A percentile compares a stretch with the other conserved stretches of the same genome.
Evolutionary conservation across 2,797 vertebrate species (phyloP).

Genomic region (Sebastes kiyomatsui): DNA sequence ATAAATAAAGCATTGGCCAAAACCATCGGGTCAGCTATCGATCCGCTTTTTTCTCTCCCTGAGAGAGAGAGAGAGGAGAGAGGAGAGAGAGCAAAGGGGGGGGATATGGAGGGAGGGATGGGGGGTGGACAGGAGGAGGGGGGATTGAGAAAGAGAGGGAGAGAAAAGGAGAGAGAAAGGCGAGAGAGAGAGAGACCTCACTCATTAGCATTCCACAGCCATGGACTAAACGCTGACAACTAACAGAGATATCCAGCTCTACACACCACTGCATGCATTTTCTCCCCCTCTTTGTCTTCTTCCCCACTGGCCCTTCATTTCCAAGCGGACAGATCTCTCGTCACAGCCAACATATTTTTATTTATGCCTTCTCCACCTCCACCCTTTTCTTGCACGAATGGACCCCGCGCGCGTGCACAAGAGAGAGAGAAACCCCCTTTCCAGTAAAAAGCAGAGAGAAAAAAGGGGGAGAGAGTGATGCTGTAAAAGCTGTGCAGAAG

Average conservation of each 20-base stretch:
- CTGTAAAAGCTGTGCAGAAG: conserved; percentile 78
- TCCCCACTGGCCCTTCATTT: conserved; percentile 83
- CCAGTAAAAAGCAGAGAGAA: conserved; percentile 57
- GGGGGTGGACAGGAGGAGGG: conserved; percentile 29
- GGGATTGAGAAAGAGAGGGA: neutral
- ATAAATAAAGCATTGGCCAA: conserved; percentile 90
- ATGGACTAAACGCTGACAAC: conserved; percentile 92
- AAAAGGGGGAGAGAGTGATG: conserved; percentile 48
- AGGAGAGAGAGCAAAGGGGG: conserved; percentile 34
- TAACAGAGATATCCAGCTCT: conserved; percentile 96
- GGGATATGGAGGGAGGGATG: conserved; percentile 27
- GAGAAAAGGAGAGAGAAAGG: conserved; percentile 14
- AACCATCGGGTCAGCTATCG: conserved; percentile 86
- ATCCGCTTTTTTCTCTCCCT: conserved; percentile 78
- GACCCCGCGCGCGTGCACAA: conserved; percentile 54
- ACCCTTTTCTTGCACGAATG: conserved; percentile 52
- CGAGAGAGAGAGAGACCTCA: conserved; percentile 70
- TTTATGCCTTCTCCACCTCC: conserved; percentile 66
- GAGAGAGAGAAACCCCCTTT: conserved; percentile 47
- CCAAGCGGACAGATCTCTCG: conserved; percentile 82
- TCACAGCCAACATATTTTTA: conserved; percentile 82
- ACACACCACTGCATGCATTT: conserved; percentile 82
- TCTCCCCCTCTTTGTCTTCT: conserved; percentile 84
- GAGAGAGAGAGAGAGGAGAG: conserved; percentile 70
- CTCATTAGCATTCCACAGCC: conserved; percentile 94